Evolutionary conservation across 2,888 invertebrate genomes (phyloP).

Genomic region (Galerucella calmariensis): DNA sequence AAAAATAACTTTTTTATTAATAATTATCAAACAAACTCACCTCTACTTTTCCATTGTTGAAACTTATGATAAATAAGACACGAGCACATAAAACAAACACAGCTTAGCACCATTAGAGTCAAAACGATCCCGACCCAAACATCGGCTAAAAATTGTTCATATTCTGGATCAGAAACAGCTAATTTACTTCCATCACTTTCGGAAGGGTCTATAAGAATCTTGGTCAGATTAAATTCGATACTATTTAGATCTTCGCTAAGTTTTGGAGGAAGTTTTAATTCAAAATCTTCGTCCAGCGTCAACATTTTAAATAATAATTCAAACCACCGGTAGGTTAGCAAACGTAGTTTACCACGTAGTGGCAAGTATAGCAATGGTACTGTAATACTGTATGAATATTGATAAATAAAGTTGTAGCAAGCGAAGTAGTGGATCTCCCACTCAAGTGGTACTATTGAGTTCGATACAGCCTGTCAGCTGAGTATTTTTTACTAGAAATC

Average conservation of each 20-base stretch:
- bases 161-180: constrained; percentile 64
- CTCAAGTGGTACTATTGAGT: background rate
- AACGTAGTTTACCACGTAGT: background rate
- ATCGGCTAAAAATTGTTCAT: constrained; percentile 71
- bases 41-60: constrained; percentile 73
- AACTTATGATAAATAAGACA: constrained; percentile 74
- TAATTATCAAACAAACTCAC: too few relatives aligned
- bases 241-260: constrained; percentile 38
- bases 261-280: constrained; percentile 41
- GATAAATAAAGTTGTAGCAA: background rate
- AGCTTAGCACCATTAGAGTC: constrained; percentile 71
- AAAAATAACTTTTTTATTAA: too few relatives aligned
- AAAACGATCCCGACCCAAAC: constrained; percentile 74
- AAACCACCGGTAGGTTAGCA: constrained; percentile 6
- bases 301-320: constrained; percentile 38
- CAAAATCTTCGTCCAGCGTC: constrained; percentile 45
- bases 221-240: constrained; percentile 47
- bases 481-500: background rate
- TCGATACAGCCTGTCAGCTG: background rate
- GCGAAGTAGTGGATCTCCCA: constrained; percentile 1
- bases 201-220: constrained; percentile 41
- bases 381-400: background rate
- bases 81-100: constrained; percentile 73
- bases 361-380: background rate
- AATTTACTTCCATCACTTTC: constrained; percentile 39